These are phyloP conservation scores for Grapholita molesta DNA, from an alignment of 1,140 invertebrate species.

Conservation along the genomic window DNA sequence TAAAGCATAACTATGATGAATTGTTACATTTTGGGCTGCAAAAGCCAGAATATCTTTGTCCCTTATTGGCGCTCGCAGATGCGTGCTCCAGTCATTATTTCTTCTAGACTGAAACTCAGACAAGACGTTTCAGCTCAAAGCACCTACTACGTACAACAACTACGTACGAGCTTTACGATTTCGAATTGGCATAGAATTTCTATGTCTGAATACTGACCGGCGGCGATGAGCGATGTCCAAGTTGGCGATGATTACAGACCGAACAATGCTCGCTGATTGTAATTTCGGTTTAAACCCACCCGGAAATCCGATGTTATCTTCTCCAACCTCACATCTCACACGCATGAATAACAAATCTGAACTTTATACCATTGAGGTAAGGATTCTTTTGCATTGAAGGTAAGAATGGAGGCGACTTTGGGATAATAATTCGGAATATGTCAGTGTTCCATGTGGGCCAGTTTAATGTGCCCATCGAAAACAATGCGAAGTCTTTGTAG, in stretches of 20 bases:
- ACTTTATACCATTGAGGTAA: background rate
- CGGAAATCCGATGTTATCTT: background rate
- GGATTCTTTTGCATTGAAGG: background rate
- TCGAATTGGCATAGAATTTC: background rate
- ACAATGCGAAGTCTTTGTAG: constrained; percentile 1
- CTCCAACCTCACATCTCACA: background rate
- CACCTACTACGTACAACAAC: no score
- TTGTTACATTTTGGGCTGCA: no score
- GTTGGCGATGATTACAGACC: constrained; percentile 14
- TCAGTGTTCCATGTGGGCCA: constrained; percentile 10
- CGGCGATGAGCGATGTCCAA: background rate
- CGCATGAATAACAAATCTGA: background rate
- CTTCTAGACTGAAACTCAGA: no score
- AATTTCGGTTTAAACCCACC: constrained; percentile 28
- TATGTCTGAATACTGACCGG: background rate
- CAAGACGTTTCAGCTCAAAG: no score
- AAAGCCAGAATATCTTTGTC: no score
- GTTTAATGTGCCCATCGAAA: constrained; percentile 12
- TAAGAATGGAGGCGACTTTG: background rate
- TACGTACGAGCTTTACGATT: background rate
- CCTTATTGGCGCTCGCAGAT: no score
- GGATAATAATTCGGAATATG: background rate
- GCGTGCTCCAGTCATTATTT: no score
- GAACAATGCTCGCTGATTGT: constrained; percentile 44
- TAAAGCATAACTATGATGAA: no score